Percentiles rank a stretch among this genome's conserved stretches.
phyloP scores from a whole-genome alignment of 2,888 invertebrate species.

The Platypus cylindrus region DNA sequence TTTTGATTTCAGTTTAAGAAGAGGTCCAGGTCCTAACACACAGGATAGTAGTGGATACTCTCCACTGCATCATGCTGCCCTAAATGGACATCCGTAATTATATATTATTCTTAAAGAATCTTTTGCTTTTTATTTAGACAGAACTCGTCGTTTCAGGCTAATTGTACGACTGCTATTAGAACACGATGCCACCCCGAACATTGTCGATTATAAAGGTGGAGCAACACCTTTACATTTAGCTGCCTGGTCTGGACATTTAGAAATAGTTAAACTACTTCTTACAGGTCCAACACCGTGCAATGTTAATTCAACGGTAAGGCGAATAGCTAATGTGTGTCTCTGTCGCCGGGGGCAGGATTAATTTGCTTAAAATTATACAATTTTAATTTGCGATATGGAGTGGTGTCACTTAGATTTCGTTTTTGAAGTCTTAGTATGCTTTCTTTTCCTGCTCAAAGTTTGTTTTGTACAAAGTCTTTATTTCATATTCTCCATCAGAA shows the following conservation, averaged over 20 bases:
- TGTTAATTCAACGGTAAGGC: conserved; percentile 73
- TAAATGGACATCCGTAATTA: conserved; percentile 82
- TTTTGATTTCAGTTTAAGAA: conserved; percentile 56
- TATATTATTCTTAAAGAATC: background rate
- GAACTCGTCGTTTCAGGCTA: conserved; percentile 44
- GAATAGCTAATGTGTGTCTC: too few relatives aligned
- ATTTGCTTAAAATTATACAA: too few relatives aligned
- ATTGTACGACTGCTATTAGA: conserved; percentile 72
- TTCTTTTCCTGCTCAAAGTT: too few relatives aligned
- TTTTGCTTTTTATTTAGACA: background rate
- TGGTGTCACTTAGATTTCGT: too few relatives aligned
- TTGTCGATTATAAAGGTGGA: conserved; percentile 81
- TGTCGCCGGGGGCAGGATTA: too few relatives aligned
- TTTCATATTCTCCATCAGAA: too few relatives aligned
- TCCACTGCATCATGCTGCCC: conserved; percentile 84
- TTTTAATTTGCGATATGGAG: too few relatives aligned
- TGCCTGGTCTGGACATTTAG: conserved; percentile 86
- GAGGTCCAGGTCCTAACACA: conserved; percentile 84
- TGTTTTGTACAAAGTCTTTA: too few relatives aligned
- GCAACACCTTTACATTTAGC: conserved; percentile 88
- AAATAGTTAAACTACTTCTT: conserved; percentile 74
- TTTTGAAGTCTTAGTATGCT: too few relatives aligned
- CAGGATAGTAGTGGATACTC: conserved; percentile 90
- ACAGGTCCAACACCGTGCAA: conserved; percentile 70
- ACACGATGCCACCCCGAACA: conserved; percentile 80